Percentiles rank a stretch among this genome's conserved stretches.
Evolutionary conservation across 1,140 invertebrate species (phyloP).

Genomic region (Drosophila mayri): DNA sequence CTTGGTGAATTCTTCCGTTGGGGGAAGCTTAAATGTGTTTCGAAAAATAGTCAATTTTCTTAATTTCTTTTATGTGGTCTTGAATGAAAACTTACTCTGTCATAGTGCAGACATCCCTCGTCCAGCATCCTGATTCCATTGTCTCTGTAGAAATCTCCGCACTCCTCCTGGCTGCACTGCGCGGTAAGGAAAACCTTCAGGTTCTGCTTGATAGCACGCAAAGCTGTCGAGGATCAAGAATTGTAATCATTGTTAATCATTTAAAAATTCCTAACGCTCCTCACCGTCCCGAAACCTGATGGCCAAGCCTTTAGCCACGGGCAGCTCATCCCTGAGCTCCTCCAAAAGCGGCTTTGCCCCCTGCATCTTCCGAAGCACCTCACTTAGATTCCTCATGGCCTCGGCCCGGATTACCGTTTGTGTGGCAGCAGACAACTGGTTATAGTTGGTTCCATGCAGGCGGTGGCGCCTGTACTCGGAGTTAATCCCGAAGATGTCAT

Average conservation of each 20-base stretch:
- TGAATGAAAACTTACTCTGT: conserved; percentile 12
- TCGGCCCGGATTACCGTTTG: not conserved
- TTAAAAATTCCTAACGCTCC: not conserved
- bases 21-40: conserved; percentile 5
- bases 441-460: conserved; percentile 4
- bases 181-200: conserved; percentile 9
- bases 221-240: not conserved
- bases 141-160: conserved; percentile 15
- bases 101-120: conserved; percentile 34
- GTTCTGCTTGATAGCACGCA: conserved; percentile 16
- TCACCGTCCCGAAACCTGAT: conserved; percentile 29
- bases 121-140: conserved; percentile 25
- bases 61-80: not conserved
- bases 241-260: no score
- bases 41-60: not conserved
- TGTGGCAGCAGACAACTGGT: not conserved
- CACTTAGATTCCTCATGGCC: not conserved
- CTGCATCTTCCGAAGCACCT: not conserved
- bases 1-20: not conserved
- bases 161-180: conserved; percentile 5
- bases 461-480: not conserved
- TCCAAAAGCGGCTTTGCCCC: not conserved
- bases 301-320: conserved; percentile 16
- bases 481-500: not conserved
- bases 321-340: not conserved